Base-by-base conservation (phyloP, 1,140 invertebrate species). In the Wiebesia pumilae region DNA sequence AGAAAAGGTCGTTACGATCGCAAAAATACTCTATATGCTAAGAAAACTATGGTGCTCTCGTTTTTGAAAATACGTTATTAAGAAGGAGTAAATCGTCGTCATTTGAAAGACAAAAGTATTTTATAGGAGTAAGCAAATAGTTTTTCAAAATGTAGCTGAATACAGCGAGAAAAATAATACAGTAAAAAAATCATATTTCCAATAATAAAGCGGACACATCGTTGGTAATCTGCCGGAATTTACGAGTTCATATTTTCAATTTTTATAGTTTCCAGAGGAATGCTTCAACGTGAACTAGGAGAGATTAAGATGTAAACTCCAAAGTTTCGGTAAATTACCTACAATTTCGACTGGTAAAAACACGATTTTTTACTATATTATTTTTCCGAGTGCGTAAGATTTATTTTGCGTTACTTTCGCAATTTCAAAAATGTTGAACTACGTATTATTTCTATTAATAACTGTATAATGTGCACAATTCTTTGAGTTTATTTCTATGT, bases 231-330 rank as follows among this genome's bases (percentile, higher is more conserved):
- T 75, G n/a, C 38, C 38, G 71, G 71, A 75, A 75, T 38, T 75
- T 75, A 75, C 71, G 71, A 43, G 38, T 75, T 75, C 71, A 75
- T 75, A 75, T 75, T 75, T 75, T 75, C 38, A 75, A 75, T 75
- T 75, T 75, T 75, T 75, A 75, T 75, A 75, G 71, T 75, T 75
- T 43, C 71, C 71, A 75, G 71, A 43, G 38, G 38, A 75, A 43
- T 75, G 71, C 38, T 21, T 21, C 19, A 75, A 75, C 71, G 71
- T 75, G 43, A 75, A 75, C 71, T 43, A 43, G 71, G 10, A 75
- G 71, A 75, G 71, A 75, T 75, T 75, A 75, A 75, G 71, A 75
- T 75, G 40, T 75, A 75, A 75, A 43, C 38, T 75, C 71, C n/a
- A 75, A 75, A 75, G 71, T 75, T 75, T 75, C 71, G 38, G 71